phyloP scores from a whole-genome alignment of 2,888 invertebrate species.

The Trissolcus japonicus region DNA sequence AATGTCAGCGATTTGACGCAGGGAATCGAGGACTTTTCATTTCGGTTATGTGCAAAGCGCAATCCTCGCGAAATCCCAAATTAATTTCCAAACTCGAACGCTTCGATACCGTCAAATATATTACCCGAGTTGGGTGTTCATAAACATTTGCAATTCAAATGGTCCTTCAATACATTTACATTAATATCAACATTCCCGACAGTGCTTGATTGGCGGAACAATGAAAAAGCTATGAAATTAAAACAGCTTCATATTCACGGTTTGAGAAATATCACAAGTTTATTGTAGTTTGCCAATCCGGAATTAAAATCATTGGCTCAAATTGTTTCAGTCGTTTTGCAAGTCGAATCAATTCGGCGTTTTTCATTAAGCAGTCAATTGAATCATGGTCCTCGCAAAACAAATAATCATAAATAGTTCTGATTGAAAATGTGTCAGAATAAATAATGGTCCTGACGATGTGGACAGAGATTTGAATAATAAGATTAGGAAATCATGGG shows the following conservation, averaged over 20 bases:
- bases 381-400: constrained; percentile 1
- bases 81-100: constrained; percentile 29
- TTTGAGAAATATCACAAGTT: constrained; percentile 13
- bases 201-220: constrained; percentile 13
- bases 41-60: constrained; percentile 8
- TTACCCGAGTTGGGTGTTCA: constrained; percentile 18
- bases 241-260: constrained; percentile 14
- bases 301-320: constrained; percentile 1
- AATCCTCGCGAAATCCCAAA: constrained; percentile 20
- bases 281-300: constrained; percentile 13
- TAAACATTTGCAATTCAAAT: constrained; percentile 49
- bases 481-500: too few species aligned
- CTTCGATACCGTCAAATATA: constrained; percentile 31
- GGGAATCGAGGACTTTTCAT: constrained; percentile 7
- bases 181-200: constrained; percentile 37
- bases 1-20: neutral
- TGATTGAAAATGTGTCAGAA: too few species aligned
- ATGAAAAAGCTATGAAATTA: constrained; percentile 19
- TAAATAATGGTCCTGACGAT: too few species aligned
- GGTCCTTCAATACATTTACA: constrained; percentile 32
- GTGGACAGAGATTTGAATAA: too few species aligned
- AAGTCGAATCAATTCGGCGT: constrained; percentile 8
- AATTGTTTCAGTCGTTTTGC: constrained; percentile 11
- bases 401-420: constrained; percentile 6
- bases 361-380: constrained; percentile 13